Conservation (phyloP, 2,888 invertebrate genomes). For the Athalia rosae region DNA sequence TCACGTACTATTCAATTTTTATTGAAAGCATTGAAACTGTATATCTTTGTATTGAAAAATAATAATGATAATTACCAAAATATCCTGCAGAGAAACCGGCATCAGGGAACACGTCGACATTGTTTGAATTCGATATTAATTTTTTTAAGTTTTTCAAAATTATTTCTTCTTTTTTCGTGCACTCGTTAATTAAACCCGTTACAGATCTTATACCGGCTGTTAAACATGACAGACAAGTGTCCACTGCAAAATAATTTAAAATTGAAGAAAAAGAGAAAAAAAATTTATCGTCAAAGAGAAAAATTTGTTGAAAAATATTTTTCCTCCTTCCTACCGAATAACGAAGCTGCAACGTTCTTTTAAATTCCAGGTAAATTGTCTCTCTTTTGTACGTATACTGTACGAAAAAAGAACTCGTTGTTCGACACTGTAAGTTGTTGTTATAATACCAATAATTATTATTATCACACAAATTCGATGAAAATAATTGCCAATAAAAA, state of each 20-base stretch:
- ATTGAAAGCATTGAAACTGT: background rate
- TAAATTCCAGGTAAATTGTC: no score
- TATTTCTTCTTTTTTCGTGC: background rate
- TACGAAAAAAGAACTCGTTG: no score
- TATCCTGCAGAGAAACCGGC: slow-evolving; percentile 72
- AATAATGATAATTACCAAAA: slow-evolving; percentile 66
- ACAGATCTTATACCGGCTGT: background rate
- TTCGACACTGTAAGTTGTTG: no score
- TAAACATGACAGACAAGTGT: background rate
- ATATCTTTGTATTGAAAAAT: background rate
- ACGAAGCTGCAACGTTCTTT: no score
- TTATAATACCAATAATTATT: no score
- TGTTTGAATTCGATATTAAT: slow-evolving; percentile 23
- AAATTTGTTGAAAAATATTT: no score
- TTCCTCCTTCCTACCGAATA: no score
- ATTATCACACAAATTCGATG: no score
- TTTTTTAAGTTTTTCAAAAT: slow-evolving; percentile 1
- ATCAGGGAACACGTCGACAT: slow-evolving; percentile 71
- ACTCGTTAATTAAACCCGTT: background rate
- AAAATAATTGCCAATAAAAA: no score
- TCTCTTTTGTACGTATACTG: no score
- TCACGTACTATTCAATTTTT: background rate
- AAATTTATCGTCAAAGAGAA: no score
- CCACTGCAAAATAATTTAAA: background rate
- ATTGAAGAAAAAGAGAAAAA: no score